Conservation (phyloP, 2,888 invertebrate species). For the Mystacides longicornis region DNA sequence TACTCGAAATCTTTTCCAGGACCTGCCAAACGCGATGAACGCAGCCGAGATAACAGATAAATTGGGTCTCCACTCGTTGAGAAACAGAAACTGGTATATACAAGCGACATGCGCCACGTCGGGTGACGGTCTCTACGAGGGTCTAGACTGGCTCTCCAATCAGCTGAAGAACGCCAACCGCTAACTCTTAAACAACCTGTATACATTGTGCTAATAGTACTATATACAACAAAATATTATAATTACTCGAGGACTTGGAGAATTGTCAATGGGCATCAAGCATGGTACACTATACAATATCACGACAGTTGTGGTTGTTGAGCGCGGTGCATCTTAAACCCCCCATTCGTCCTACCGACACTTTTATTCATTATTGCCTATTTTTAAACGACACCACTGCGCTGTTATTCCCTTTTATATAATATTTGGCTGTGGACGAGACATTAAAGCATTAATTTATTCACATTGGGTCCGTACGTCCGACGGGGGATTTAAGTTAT, state of each 20-base stretch:
- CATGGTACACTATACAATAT: no score
- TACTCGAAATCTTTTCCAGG: no score
- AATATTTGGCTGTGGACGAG: no score
- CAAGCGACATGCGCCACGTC: constrained; percentile 98
- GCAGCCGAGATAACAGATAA: constrained; percentile 99
- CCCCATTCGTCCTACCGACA: no score
- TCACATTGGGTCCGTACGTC: no score
- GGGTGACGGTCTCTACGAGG: constrained; percentile 98
- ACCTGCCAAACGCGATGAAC: constrained; percentile 99
- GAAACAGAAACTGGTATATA: constrained; percentile 98
- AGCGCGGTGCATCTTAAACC: no score
- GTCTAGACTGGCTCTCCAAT: constrained; percentile 99
- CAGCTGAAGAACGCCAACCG: constrained; percentile 98
- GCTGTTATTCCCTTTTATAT: no score
- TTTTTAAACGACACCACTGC: no score
- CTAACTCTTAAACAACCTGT: constrained; percentile 52
- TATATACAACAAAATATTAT: background rate
- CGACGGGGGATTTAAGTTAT: no score
- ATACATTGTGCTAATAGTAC: background rate
- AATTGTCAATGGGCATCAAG: background rate
- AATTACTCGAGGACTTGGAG: background rate
- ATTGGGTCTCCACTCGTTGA: constrained; percentile 93
- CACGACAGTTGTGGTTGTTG: no score
- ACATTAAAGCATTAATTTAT: no score
- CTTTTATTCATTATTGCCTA: no score